A percentile compares a stretch with the other conserved stretches of the same genome.
These are phyloP conservation scores for Drosophila pullipes DNA, from an alignment of 2,888 invertebrate genomes.

Conservation along the genomic window DNA sequence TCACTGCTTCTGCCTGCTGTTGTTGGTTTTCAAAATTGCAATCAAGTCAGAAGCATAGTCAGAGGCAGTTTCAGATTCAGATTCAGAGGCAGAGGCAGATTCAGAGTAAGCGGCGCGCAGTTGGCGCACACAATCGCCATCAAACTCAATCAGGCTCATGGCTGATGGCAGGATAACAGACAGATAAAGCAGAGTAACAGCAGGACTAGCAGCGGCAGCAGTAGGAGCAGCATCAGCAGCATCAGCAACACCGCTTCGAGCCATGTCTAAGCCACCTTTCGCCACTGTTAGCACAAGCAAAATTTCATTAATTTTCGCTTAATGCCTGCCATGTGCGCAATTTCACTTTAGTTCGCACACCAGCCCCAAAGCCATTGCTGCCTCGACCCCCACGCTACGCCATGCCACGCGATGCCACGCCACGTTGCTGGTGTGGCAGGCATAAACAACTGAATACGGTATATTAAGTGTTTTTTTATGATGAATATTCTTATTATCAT, in stretches of 20 bases:
- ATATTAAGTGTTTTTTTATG: background rate
- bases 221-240: conserved; percentile 16
- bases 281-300: conserved; percentile 41
- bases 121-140: conserved; percentile 76
- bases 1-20: background rate
- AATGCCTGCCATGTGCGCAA: conserved; percentile 80
- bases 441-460: background rate
- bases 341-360: conserved; percentile 55
- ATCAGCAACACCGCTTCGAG: conserved; percentile 19
- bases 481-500: background rate
- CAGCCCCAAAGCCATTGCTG: background rate
- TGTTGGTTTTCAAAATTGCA: conserved; percentile 65
- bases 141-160: conserved; percentile 78
- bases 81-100: conserved; percentile 32
- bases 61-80: background rate
- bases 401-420: background rate
- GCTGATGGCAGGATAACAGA: conserved; percentile 62
- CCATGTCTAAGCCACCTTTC: conserved; percentile 33
- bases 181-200: conserved; percentile 33
- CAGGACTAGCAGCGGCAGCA: background rate
- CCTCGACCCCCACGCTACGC: background rate
- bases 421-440: background rate
- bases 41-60: conserved; percentile 55
- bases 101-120: conserved; percentile 40
- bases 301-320: conserved; percentile 81